Evolutionary conservation across 1,140 invertebrate species (phyloP).

Genomic region (Rhyacophila brunnea): DNA sequence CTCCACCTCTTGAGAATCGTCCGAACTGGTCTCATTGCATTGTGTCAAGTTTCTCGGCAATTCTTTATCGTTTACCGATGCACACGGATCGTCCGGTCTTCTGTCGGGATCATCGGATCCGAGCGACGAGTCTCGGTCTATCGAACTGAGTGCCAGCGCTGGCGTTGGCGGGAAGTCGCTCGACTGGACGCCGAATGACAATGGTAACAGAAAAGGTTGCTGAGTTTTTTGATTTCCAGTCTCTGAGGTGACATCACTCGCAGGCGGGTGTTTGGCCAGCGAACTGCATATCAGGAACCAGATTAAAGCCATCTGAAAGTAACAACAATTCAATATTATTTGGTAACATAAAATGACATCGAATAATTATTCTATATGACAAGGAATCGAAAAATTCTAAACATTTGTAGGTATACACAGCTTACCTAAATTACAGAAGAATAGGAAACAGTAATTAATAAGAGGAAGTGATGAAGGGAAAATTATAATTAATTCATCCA

Average conservation of each 20-base stretch:
- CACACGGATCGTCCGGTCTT: no score
- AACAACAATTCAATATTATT: no score
- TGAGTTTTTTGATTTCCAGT: conserved; percentile 20
- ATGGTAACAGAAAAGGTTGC: background rate
- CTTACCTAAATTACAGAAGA: no score
- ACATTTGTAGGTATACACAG: no score
- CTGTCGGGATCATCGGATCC: no score
- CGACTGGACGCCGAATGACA: conserved; percentile 6
- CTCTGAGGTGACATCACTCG: conserved; percentile 3
- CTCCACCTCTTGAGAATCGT: conserved; percentile 7
- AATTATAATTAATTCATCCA: no score
- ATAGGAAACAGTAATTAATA: no score
- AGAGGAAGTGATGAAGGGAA: no score
- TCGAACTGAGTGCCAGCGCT: background rate
- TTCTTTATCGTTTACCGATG: background rate
- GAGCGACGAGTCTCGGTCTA: background rate
- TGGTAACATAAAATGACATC: no score
- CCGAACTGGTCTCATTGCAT: conserved; percentile 9
- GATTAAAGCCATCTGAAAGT: conserved; percentile 28
- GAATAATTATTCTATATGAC: no score
- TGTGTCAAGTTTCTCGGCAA: conserved; percentile 10
- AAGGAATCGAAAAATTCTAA: no score
- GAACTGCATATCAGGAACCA: conserved; percentile 27
- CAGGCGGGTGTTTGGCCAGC: conserved; percentile 24
- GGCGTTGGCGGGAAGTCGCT: conserved; percentile 1